These are phyloP conservation scores for Sarcophaga rosellei DNA, from an alignment of 2,888 invertebrate genomes.

Conservation along the genomic window DNA sequence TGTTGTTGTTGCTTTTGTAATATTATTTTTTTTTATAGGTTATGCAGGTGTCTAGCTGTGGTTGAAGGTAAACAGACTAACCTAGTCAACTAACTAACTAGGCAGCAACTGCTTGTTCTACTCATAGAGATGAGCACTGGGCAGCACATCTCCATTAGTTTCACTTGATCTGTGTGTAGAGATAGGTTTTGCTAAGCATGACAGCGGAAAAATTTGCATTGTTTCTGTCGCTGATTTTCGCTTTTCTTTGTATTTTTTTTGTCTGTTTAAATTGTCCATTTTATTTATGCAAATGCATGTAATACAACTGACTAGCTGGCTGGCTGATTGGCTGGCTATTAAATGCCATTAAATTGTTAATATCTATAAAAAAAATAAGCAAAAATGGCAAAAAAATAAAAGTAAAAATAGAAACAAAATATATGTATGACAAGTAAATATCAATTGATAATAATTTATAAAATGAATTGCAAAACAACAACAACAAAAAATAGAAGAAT, in stretches of 20 bases:
- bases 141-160: not conserved
- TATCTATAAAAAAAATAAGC: not conserved
- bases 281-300: constrained; percentile 6
- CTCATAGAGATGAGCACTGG: not conserved
- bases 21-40: constrained; percentile 50
- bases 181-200: not conserved
- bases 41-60: constrained; percentile 60
- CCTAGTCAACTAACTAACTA: not conserved
- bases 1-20: constrained; percentile 10
- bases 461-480: not conserved
- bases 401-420: no score
- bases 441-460: constrained; percentile 6
- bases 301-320: not conserved
- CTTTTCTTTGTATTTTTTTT: not conserved
- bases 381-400: not conserved
- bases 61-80: constrained; percentile 52
- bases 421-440: not conserved
- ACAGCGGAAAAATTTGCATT: not conserved
- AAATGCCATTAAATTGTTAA: constrained; percentile 29
- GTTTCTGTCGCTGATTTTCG: not conserved
- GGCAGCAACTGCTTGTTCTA: not conserved
- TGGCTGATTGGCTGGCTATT: constrained; percentile 5
- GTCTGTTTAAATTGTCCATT: constrained; percentile 13
- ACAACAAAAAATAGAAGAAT: not conserved
- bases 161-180: not conserved